These are phyloP conservation scores for Macrosteles quadrilineatus DNA, from an alignment of 1,140 invertebrate species.

Conservation along the genomic window DNA sequence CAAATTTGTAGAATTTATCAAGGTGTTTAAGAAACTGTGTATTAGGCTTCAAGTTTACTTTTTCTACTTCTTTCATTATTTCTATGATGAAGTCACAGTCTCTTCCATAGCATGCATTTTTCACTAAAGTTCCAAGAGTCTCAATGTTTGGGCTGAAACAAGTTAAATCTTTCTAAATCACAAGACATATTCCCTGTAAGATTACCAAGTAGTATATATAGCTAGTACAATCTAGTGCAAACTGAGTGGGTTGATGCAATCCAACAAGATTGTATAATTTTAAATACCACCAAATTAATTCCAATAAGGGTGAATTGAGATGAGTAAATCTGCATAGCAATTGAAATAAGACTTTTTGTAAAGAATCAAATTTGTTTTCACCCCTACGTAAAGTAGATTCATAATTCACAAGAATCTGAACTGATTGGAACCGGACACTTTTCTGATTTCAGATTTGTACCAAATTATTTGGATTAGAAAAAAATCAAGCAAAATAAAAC, in stretches of 20 bases:
- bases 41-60: constrained; percentile 59
- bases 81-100: constrained; percentile 67
- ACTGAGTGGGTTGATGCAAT: too few species aligned
- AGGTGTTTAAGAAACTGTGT: constrained; percentile 34
- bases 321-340: not conserved
- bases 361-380: too few species aligned
- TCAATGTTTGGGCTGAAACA: constrained; percentile 65
- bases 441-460: too few species aligned
- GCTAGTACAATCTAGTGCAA: not conserved
- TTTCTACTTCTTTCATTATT: constrained; percentile 64
- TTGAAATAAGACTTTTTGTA: not conserved
- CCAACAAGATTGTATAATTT: not conserved
- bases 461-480: too few species aligned
- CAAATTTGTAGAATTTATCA: constrained; percentile 21
- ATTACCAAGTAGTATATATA: not conserved
- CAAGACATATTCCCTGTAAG: constrained; percentile 28
- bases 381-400: too few species aligned
- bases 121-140: constrained; percentile 69
- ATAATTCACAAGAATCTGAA: too few species aligned
- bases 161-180: constrained; percentile 39
- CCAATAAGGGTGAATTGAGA: not conserved
- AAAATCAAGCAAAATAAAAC: too few species aligned
- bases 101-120: constrained; percentile 56
- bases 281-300: not conserved
- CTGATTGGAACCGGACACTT: too few species aligned